Conservation (phyloP, 2,888 invertebrate genomes). For the Andrena bucephala region DNA sequence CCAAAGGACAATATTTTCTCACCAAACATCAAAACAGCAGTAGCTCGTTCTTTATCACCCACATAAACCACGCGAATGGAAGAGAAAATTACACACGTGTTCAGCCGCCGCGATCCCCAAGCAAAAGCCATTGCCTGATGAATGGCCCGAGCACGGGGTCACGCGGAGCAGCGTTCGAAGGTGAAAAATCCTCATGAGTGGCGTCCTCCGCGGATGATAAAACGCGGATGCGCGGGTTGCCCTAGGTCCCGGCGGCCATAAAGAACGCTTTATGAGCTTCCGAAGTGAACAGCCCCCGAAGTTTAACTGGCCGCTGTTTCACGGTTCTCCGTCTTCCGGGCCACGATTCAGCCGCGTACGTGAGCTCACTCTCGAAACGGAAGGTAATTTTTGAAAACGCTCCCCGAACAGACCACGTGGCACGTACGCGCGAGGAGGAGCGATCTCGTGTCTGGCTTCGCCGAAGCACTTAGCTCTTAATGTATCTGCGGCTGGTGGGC, state of each 20-base stretch:
- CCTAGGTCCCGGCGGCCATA: conserved; percentile 10
- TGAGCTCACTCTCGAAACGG: conserved; percentile 25
- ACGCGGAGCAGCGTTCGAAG: not conserved
- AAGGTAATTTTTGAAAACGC: conserved; percentile 30
- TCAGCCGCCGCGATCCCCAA: conserved; percentile 5
- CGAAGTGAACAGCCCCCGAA: conserved; percentile 19
- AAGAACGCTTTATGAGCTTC: conserved; percentile 27
- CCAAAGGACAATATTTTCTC: too few relatives aligned
- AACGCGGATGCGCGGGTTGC: conserved; percentile 12
- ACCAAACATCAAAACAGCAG: not conserved
- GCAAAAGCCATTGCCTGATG: conserved; percentile 1
- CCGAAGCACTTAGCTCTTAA: conserved; percentile 50
- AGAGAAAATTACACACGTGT: conserved; percentile 14
- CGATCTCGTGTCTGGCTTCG: conserved; percentile 35
- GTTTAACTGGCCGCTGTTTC: conserved; percentile 18
- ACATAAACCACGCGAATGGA: not conserved
- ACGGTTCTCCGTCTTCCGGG: not conserved
- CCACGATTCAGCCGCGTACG: conserved; percentile 7
- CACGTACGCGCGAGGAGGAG: conserved; percentile 11
- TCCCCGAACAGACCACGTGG: not conserved
- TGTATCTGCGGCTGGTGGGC: conserved; percentile 41
- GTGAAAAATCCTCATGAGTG: not conserved
- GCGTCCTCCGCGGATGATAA: conserved; percentile 17
- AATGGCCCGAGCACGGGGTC: not conserved
- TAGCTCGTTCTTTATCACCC: not conserved